These are phyloP conservation scores for Eristalinus sepulchralis DNA, from an alignment of 2,888 invertebrate genomes.

Conservation along the genomic window DNA sequence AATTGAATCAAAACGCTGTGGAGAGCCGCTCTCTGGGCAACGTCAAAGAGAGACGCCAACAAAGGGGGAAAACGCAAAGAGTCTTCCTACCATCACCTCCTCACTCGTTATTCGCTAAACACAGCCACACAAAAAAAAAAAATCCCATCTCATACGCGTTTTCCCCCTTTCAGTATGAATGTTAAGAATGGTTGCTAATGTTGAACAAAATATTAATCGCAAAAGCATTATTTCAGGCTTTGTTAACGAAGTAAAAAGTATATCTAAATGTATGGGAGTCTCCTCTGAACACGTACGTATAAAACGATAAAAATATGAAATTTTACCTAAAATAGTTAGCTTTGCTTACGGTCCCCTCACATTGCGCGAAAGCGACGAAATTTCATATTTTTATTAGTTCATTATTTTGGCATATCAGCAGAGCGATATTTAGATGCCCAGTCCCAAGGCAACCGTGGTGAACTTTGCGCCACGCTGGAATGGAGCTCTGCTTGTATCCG, in stretches of 20 bases:
- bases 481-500: constrained; percentile 45
- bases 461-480: neutral
- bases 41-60: constrained; percentile 7
- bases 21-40: constrained; percentile 65
- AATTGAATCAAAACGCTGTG: constrained; percentile 30
- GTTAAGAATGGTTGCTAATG: constrained; percentile 74
- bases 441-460: neutral
- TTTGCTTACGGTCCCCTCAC: constrained; percentile 13
- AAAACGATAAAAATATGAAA: constrained; percentile 74
- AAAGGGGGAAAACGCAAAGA: constrained; percentile 37
- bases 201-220: constrained; percentile 76
- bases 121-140: neutral
- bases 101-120: neutral
- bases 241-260: constrained; percentile 72
- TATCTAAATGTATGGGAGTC: constrained; percentile 69
- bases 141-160: constrained; percentile 9
- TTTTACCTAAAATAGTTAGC: constrained; percentile 52
- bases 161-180: constrained; percentile 71
- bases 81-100: neutral
- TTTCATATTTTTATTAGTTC: constrained; percentile 73
- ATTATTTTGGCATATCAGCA: constrained; percentile 57
- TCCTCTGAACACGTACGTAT: constrained; percentile 75
- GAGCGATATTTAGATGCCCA: neutral
- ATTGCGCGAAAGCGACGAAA: constrained; percentile 44
- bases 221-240: constrained; percentile 76